Evolutionary conservation across 2,888 invertebrate species (phyloP).

Genomic region (Hypselothyrea guttata): DNA sequence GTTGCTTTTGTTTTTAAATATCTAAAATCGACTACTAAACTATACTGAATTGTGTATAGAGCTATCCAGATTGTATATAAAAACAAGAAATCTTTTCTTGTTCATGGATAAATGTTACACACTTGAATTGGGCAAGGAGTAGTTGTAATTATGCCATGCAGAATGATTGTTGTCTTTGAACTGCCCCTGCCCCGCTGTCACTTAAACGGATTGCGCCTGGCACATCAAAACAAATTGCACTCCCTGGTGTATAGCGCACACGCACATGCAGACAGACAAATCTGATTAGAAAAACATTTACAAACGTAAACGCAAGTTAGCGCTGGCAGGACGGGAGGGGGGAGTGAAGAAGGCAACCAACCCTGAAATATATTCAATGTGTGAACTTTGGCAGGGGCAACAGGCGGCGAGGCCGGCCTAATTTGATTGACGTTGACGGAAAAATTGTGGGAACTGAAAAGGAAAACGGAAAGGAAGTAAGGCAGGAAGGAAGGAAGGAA

Average conservation of each 20-base stretch:
- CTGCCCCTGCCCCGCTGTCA: conserved; percentile 35
- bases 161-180: conserved; percentile 37
- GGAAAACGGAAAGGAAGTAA: neutral
- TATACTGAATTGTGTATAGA: too few species aligned
- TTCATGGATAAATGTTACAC: too few species aligned
- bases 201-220: conserved; percentile 66
- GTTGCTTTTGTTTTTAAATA: too few species aligned
- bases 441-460: conserved; percentile 58
- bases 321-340: conserved; percentile 17
- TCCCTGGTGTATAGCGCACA: conserved; percentile 47
- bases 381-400: conserved; percentile 59
- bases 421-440: conserved; percentile 68
- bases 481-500: too few species aligned
- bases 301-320: conserved; percentile 74
- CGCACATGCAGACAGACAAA: conserved; percentile 45
- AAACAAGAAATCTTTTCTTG: too few species aligned
- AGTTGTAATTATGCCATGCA: conserved; percentile 61
- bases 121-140: conserved; percentile 2
- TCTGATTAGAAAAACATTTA: conserved; percentile 76
- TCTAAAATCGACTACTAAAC: too few species aligned
- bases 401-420: conserved; percentile 37
- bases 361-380: conserved; percentile 59
- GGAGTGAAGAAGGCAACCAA: conserved; percentile 18
- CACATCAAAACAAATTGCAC: conserved; percentile 74
- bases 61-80: too few species aligned